Evolutionary conservation across 2,113 vertebrate genomes (phyloP), one percentile per base, ranked within the genome.

Genomic region (Dicrurus megarhynchus): DNA sequence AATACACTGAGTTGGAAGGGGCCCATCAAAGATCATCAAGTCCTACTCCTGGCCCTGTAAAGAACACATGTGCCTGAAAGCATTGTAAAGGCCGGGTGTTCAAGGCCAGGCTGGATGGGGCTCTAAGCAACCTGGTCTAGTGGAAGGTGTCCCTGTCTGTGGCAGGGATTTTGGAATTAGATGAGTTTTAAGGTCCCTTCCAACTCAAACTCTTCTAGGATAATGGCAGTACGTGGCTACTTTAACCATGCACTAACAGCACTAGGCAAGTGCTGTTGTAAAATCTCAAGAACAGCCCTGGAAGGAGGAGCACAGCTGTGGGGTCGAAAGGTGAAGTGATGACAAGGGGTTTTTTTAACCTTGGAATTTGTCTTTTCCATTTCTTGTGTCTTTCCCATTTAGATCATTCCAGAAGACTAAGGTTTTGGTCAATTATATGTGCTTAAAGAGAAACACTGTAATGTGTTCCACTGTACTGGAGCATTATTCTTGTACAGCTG

Each of bases 401-500:
- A 44, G 52, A 81, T 95, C 73, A 33, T 92, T 94, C 86, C 81
- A 89, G 69, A 92, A 96, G 84, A 61, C 64, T 75, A 93, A 91
- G 77, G 85, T 90, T 95, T 95, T 59, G 44, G 60, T 89, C 89
- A 92, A 93, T 95, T 91, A 77, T 84, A 67, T 80, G 27, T 78
- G 55, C 84, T 65, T 71, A 56, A 47, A 87, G 55, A 82, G 90
- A 94, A 96, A 82, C 87, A 75, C 67, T 84, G 27, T 86, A 83
- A 74, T 94, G 47, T 77, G 75, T 97, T 96, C 74, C 42, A 61
- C 44, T 70, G 50, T 90, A 65, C 60, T 42, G 37, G 78, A 82
- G 73, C 76, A 56, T 87, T 87, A 89, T 81, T 95, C 84, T 93
- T 63, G 65, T 94, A 82, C 77, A 95, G 93, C 92, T 92, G 87